A percentile compares a stretch with the other conserved stretches of the same genome.
phyloP scores from a whole-genome alignment of 1,140 invertebrate species.

The Drosophila virilis region DNA sequence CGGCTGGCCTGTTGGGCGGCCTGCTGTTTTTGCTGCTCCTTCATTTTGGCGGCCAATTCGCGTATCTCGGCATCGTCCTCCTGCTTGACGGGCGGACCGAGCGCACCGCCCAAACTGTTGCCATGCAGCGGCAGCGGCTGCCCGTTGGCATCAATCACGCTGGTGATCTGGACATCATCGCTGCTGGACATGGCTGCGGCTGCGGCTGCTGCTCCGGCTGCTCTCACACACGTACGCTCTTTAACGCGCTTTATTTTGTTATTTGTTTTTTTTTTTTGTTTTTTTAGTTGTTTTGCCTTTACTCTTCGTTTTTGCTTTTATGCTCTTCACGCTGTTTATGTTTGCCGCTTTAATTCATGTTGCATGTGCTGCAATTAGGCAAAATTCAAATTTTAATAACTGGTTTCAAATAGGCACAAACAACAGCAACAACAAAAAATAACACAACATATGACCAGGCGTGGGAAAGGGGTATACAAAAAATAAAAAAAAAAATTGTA shows the following conservation, averaged over 20 bases:
- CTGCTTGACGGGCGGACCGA: slow-evolving; percentile 87
- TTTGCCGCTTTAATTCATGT: slow-evolving; percentile 36
- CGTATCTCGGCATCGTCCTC: slow-evolving; percentile 95
- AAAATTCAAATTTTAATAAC: slow-evolving; percentile 20
- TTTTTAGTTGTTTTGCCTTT: no score
- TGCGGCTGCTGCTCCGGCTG: slow-evolving; percentile 8
- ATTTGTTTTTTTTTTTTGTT: not conserved
- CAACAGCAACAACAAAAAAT: not conserved
- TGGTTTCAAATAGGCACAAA: slow-evolving; percentile 18
- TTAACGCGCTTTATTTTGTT: slow-evolving; percentile 14
- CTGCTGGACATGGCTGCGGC: slow-evolving; percentile 46
- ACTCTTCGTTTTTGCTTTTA: slow-evolving; percentile 22
- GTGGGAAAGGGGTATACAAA: not conserved
- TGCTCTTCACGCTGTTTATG: slow-evolving; percentile 16
- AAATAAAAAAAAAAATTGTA: slow-evolving; percentile 22
- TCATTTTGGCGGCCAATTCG: slow-evolving; percentile 93
- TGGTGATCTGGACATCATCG: slow-evolving; percentile 74
- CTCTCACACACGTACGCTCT: slow-evolving; percentile 7
- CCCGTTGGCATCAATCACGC: slow-evolving; percentile 76
- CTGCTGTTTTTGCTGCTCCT: slow-evolving; percentile 89
- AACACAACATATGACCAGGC: not conserved
- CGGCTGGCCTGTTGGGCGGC: slow-evolving; percentile 73
- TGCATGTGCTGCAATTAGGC: slow-evolving; percentile 29
- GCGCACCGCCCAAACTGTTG: slow-evolving; percentile 61
- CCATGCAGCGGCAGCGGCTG: slow-evolving; percentile 73